phyloP scores from a whole-genome alignment of 2,797 vertebrate species.

The Sebastiscus albofasciatus region DNA sequence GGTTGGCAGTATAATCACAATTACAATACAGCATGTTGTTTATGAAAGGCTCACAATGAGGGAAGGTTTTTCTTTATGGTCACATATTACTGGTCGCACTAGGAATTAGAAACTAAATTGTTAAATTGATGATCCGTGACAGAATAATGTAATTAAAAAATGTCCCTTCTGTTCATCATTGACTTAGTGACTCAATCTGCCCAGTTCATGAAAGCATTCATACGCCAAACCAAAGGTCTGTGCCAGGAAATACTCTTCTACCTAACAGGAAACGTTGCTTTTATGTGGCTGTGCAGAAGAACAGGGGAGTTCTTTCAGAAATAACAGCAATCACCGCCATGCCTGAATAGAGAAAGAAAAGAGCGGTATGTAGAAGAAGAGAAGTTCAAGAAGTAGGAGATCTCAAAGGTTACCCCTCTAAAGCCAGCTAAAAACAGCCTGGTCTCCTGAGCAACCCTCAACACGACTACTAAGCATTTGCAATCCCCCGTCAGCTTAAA shows the following conservation, averaged over 20 bases:
- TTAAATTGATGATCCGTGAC: not conserved
- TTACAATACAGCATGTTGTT: accelerated
- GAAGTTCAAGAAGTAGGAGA: not conserved
- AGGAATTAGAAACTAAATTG: not conserved
- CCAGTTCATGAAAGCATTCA: not conserved
- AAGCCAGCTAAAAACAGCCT: not conserved
- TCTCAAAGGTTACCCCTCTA: not conserved
- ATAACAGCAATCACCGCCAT: not conserved
- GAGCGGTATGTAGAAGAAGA: not conserved
- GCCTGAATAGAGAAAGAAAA: not conserved
- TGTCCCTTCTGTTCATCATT: not conserved
- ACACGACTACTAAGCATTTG: not conserved
- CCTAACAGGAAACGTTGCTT: not conserved
- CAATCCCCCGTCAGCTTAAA: not conserved
- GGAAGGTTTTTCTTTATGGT: not conserved
- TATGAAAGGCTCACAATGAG: not conserved
- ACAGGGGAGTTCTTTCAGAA: not conserved
- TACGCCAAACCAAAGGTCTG: not conserved
- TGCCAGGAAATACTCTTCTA: not conserved
- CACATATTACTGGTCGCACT: not conserved
- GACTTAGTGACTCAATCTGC: not conserved
- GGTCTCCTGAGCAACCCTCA: not conserved
- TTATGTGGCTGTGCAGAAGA: not conserved
- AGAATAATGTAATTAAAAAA: not conserved
- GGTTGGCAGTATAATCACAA: not conserved